Conservation (phyloP, 2,888 invertebrate genomes). For the Hecatera dysodea region DNA sequence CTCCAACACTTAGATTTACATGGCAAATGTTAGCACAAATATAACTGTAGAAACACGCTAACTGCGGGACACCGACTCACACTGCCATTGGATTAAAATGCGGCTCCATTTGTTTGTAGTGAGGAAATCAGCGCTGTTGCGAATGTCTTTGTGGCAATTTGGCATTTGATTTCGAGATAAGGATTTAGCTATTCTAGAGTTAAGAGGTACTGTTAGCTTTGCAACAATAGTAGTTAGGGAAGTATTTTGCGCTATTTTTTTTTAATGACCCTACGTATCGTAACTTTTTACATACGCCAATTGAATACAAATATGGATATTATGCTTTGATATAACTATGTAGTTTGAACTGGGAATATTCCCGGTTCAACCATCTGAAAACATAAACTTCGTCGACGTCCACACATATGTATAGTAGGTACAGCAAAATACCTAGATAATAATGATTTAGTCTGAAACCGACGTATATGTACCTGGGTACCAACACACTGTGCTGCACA, state of each 20-base stretch:
- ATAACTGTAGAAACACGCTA: conserved; percentile 58
- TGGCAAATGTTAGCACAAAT: conserved; percentile 65
- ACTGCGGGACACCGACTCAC: conserved; percentile 41
- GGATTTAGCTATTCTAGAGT: neutral
- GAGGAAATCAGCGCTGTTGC: conserved; percentile 35
- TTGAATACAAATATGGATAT: neutral
- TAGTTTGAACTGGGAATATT: neutral
- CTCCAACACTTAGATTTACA: conserved; percentile 67
- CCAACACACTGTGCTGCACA: conserved; percentile 2
- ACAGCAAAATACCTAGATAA: no score
- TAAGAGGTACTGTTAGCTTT: conserved; percentile 5
- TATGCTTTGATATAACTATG: neutral
- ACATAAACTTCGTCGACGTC: conserved; percentile 10
- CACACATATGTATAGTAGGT: conserved; percentile 13
- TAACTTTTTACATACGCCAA: conserved; percentile 2
- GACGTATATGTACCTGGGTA: neutral
- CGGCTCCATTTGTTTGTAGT: conserved; percentile 39
- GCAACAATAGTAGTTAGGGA: neutral
- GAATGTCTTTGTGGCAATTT: conserved; percentile 47
- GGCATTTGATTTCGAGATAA: conserved; percentile 24
- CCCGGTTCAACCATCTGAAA: neutral
- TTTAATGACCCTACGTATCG: neutral
- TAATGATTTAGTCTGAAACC: neutral
- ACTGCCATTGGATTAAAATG: conserved; percentile 54
- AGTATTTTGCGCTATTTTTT: conserved; percentile 12